Base-by-base conservation (phyloP, 2,113 vertebrate species). In the Aldabrachelys gigantea region DNA sequence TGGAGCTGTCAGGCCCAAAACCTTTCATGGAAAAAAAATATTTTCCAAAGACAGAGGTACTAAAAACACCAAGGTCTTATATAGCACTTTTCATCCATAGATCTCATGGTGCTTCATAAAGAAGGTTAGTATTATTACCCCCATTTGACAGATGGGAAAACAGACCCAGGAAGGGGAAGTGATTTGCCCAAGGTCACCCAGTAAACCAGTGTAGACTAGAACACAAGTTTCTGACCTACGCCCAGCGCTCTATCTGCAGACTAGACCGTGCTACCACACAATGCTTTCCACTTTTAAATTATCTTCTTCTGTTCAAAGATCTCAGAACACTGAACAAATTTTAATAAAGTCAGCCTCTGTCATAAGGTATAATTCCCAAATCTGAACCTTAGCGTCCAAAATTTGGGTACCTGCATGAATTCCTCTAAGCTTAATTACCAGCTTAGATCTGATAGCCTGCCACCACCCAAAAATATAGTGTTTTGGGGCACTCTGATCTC, bases 31-130 rank as follows among this genome's bases (percentile, higher is more conserved):
- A 22, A 11, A 29, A 59, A 52, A 38, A 76, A 29, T 13, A 14
- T 2, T 19, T 89, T 81, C 94, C 79, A 24, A 92, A 88, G 72
- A 41, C 35, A 53, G 80, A 47, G 22, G 19, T 38, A 86, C 92
- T 14, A 62, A 65, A 7, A 65, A 16, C 83, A 4, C 1, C 29
- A 38, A 4, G 19, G 5, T 25, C 88, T 75, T 88, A 72, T 44
- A 11, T 27, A 87, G 22, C 7, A 76, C 76, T 17, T 1, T 1
- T 76, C 5, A 7, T 78, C 16, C 79, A 44, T 41, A 19, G 62
- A 69, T 69, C 16, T 69, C 14, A 69, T n/a, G 62, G 31, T n/a
- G 16, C 8, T n/a, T 69, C 35, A n/a, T 8, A 38, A 38, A 35
- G 22, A 84, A 88, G 57, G 9, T 29, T 6, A 5, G 5, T 1